These are phyloP conservation scores for Aculops lycopersici DNA, from an alignment of 1,140 invertebrate species.

Conservation along the genomic window DNA sequence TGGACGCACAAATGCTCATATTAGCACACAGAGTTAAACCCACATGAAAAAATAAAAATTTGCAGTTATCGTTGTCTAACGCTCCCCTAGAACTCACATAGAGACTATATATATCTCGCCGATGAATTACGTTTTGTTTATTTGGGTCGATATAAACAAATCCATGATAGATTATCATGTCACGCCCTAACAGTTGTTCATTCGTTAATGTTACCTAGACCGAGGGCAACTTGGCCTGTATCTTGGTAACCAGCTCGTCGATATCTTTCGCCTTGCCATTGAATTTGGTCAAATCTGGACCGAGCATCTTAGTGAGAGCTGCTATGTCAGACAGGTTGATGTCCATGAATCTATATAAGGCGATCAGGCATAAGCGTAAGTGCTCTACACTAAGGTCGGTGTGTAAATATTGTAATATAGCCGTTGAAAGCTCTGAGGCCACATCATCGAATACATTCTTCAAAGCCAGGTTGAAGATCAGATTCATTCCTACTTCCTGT, in stretches of 20 bases:
- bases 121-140: too few relatives aligned
- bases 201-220: too few relatives aligned
- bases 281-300: conserved; percentile 49
- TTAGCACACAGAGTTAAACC: too few relatives aligned
- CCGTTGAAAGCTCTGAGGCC: conserved; percentile 61
- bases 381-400: conserved; percentile 41
- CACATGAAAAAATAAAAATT: too few relatives aligned
- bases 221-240: conserved; percentile 10
- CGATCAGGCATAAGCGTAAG: conserved; percentile 14
- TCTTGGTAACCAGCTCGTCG: conserved; percentile 36
- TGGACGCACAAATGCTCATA: too few relatives aligned
- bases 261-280: conserved; percentile 39
- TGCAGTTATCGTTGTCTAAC: too few relatives aligned
- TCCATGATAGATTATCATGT: too few relatives aligned
- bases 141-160: too few relatives aligned
- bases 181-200: too few relatives aligned
- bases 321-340: conserved; percentile 38
- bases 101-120: too few relatives aligned
- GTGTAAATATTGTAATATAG: conserved; percentile 56
- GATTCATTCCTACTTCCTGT: conserved; percentile 42
- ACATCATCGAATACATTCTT: conserved; percentile 82
- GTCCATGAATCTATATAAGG: conserved; percentile 39
- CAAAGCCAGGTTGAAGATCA: conserved; percentile 60
- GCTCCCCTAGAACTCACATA: too few relatives aligned
- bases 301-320: conserved; percentile 59